Evolutionary conservation across 2,888 invertebrate species (phyloP).

Genomic region (Pinctada fucata): DNA sequence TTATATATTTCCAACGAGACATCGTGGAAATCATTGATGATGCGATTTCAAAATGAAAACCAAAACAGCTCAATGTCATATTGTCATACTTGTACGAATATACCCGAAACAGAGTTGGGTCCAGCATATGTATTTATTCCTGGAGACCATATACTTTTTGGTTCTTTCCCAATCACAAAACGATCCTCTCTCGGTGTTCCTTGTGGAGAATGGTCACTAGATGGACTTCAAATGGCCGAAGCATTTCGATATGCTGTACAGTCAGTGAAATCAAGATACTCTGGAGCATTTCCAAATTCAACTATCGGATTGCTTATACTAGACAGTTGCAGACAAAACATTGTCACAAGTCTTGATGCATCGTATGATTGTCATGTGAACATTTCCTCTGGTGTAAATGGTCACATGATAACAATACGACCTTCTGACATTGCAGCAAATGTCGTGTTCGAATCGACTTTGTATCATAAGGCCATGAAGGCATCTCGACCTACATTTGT

Average conservation of each 20-base stretch:
- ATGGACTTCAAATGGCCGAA: slow-evolving; percentile 40
- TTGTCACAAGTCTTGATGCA: not conserved
- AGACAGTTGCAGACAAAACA: not conserved
- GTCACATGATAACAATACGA: not conserved
- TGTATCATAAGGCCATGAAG: not conserved
- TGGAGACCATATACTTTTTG: slow-evolving; percentile 1
- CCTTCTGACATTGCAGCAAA: not conserved
- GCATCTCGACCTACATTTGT: not conserved
- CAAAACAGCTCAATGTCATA: too few relatives aligned
- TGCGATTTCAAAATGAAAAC: too few relatives aligned
- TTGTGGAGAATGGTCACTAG: slow-evolving; percentile 21
- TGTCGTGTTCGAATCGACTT: not conserved
- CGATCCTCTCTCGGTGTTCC: slow-evolving; percentile 6
- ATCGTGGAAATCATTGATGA: too few relatives aligned
- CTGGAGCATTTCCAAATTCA: not conserved
- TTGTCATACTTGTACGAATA: too few relatives aligned
- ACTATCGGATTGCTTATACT: not conserved
- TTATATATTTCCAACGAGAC: too few relatives aligned
- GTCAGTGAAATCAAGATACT: slow-evolving; percentile 27
- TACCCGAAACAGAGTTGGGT: too few relatives aligned
- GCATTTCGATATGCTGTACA: slow-evolving; percentile 44
- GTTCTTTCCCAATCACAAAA: slow-evolving; percentile 47
- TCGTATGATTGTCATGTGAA: not conserved
- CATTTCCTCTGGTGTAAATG: not conserved
- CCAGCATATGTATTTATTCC: too few relatives aligned